Conservation (phyloP, 2,113 vertebrate species). For the Tyrannus savana region DNA sequence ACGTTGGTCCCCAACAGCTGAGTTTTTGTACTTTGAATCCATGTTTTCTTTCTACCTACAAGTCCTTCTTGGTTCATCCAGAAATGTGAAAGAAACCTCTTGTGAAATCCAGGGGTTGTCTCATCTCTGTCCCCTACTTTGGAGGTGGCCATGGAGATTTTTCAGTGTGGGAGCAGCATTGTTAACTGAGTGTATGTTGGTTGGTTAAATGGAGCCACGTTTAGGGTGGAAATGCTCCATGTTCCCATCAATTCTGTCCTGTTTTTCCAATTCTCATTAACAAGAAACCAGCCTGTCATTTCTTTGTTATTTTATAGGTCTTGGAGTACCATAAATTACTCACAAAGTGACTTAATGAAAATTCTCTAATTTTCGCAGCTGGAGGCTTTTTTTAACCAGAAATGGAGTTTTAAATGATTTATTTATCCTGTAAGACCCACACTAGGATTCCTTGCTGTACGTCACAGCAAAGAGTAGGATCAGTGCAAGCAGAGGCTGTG, state of each 20-base stretch:
- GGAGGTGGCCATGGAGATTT: background rate
- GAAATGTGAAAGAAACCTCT: background rate
- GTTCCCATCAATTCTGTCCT: background rate
- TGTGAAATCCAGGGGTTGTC: background rate
- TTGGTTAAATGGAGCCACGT: background rate
- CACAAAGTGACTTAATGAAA: background rate
- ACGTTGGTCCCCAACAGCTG: rapidly evolving
- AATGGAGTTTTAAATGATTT: conserved; percentile 34
- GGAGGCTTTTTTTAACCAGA: background rate
- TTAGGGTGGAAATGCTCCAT: background rate
- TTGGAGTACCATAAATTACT: background rate
- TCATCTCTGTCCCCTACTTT: background rate
- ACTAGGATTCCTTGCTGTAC: conserved; percentile 54
- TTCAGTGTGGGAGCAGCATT: background rate
- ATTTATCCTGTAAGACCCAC: conserved; percentile 20
- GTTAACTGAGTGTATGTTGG: rapidly evolving
- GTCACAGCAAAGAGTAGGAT: background rate
- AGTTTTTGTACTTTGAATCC: rapidly evolving
- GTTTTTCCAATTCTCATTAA: background rate
- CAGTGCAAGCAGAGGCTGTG: background rate
- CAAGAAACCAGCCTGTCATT: background rate
- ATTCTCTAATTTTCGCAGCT: background rate
- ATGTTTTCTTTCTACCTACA: background rate
- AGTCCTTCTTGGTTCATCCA: background rate
- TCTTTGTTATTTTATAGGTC: background rate